A percentile compares a stretch with the other conserved stretches of the same genome.
These are phyloP conservation scores for Sweltsa coloradensis DNA, from an alignment of 1,140 invertebrate species.

Conservation along the genomic window DNA sequence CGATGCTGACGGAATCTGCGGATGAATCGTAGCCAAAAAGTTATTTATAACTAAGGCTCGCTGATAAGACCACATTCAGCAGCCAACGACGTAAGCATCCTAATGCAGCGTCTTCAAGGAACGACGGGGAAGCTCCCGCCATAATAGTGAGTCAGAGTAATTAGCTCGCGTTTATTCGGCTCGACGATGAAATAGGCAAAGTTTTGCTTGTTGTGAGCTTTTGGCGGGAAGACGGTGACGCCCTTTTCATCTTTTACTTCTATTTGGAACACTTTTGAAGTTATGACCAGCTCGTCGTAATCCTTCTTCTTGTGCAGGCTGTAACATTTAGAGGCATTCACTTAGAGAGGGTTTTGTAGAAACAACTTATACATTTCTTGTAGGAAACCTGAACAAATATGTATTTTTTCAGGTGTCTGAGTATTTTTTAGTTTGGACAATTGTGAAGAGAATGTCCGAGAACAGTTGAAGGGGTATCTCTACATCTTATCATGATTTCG, in stretches of 20 bases:
- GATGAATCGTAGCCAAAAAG: too few relatives aligned
- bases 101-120: too few relatives aligned
- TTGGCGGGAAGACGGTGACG: slow-evolving; percentile 26
- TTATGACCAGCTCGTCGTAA: slow-evolving; percentile 24
- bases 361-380: neutral
- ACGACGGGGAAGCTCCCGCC: slow-evolving; percentile 6
- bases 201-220: slow-evolving; percentile 29
- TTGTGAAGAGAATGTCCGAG: too few relatives aligned
- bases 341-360: neutral
- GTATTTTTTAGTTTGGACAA: neutral
- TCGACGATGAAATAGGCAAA: slow-evolving; percentile 34
- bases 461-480: neutral
- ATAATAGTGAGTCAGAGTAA: slow-evolving; percentile 3
- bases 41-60: too few relatives aligned
- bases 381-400: neutral
- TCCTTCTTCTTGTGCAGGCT: slow-evolving; percentile 12
- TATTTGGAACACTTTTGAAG: slow-evolving; percentile 30
- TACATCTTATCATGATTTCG: neutral
- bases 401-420: neutral
- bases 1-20: too few relatives aligned
- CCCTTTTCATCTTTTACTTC: slow-evolving; percentile 24
- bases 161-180: neutral
- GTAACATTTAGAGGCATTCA: neutral
- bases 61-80: too few relatives aligned
- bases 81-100: too few relatives aligned